A percentile compares a stretch with the other conserved stretches of the same genome.
These are phyloP conservation scores for Agelaius phoeniceus DNA, from an alignment of 2,113 vertebrate species.

Conservation along the genomic window DNA sequence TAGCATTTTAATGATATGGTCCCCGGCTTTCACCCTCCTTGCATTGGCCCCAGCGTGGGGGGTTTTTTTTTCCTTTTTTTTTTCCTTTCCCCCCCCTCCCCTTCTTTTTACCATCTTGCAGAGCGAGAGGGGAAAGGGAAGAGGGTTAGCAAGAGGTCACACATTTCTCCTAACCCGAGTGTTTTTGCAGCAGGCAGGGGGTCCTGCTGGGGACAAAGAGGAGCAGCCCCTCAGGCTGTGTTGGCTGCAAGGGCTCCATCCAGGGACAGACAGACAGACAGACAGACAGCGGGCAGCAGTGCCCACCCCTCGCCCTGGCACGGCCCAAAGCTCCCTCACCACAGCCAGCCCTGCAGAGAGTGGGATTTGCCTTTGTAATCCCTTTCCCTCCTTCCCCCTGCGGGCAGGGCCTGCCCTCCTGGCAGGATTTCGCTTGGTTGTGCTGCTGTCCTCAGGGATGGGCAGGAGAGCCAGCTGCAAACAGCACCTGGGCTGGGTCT, in stretches of 20 bases:
- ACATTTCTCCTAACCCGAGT: conserved; percentile 46
- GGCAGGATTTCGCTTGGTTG: background rate
- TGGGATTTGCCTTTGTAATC: background rate
- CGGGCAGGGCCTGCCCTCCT: rapidly evolving
- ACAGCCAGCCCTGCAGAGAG: background rate
- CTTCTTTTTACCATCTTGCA: background rate
- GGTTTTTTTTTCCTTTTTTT: rapidly evolving
- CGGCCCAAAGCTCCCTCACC: background rate
- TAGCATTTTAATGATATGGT: conserved; percentile 63
- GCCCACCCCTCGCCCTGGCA: background rate
- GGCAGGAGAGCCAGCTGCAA: background rate
- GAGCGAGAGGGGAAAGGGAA: background rate
- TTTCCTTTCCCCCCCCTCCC: rapidly evolving
- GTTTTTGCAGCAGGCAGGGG: conserved; percentile 57
- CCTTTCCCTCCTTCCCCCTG: background rate
- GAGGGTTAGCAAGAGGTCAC: conserved; percentile 61
- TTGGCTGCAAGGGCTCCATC: background rate
- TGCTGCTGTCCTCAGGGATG: rapidly evolving
- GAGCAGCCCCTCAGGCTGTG: background rate
- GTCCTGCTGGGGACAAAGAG: conserved; percentile 4
- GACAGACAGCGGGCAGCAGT: background rate
- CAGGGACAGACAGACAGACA: too few relatives aligned
- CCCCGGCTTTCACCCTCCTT: conserved; percentile 23
- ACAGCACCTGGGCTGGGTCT: background rate
- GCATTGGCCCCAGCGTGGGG: background rate